Percentiles rank a stretch among this genome's conserved stretches.
phyloP scores from a whole-genome alignment of 2,113 vertebrate genomes.

The Lipotes vexillifer region DNA sequence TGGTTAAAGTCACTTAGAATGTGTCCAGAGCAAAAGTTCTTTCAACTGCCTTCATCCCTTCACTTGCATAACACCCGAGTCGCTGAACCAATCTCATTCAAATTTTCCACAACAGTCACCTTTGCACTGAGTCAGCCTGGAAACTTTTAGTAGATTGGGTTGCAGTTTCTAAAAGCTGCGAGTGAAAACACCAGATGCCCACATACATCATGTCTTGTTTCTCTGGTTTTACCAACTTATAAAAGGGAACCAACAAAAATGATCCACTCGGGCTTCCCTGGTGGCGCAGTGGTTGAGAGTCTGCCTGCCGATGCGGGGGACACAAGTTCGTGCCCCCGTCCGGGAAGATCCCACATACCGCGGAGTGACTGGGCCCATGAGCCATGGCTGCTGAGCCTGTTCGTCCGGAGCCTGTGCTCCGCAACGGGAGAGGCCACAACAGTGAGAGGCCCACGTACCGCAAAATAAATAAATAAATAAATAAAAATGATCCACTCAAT shows the following conservation, averaged over 20 bases:
- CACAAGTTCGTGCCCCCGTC: too few relatives aligned
- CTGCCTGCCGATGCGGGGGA: too few relatives aligned
- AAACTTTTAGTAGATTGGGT: not conserved
- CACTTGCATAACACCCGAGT: not conserved
- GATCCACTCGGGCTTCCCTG: too few relatives aligned
- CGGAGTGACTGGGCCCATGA: too few relatives aligned
- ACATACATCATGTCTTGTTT: not conserved
- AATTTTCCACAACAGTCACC: conserved; percentile 49
- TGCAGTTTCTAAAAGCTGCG: not conserved
- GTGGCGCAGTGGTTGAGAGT: too few relatives aligned
- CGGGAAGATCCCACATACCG: too few relatives aligned
- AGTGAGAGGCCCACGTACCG: too few relatives aligned
- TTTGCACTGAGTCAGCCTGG: not conserved
- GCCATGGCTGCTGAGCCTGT: too few relatives aligned
- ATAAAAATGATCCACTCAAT: too few relatives aligned
- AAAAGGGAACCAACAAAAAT: not conserved
- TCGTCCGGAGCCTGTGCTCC: too few relatives aligned
- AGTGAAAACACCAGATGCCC: not conserved
- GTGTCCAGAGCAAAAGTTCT: not conserved
- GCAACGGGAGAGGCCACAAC: too few relatives aligned
- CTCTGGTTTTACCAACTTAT: not conserved
- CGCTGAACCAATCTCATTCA: not conserved
- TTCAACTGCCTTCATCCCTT: not conserved
- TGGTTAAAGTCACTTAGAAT: not conserved
- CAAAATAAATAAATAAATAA: too few relatives aligned